A percentile compares a stretch with the other conserved stretches of the same genome.
Conservation (phyloP, 2,797 vertebrate genomes). For the Enteromius paludinosus region DNA sequence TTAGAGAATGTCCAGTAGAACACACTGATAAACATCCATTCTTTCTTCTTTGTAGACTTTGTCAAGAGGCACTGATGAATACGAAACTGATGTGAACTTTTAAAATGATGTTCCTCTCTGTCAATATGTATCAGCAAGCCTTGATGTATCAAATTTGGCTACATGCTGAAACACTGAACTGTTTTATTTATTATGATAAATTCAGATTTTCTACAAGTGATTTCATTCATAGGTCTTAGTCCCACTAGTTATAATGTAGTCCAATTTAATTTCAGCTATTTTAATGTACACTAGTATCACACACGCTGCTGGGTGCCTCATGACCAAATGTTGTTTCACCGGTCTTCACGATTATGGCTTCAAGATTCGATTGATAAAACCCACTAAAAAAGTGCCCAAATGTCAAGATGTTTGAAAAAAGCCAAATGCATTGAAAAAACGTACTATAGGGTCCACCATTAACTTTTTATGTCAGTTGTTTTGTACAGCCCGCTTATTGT, state of each 20-base stretch:
- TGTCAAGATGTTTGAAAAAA: neutral
- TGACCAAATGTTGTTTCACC: slow-evolving; percentile 26
- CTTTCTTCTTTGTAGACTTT: slow-evolving; percentile 32
- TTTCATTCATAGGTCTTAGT: slow-evolving; percentile 16
- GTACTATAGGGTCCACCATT: neutral
- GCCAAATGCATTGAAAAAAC: neutral
- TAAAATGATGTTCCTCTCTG: slow-evolving; percentile 36
- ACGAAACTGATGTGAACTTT: slow-evolving; percentile 27
- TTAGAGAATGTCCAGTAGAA: slow-evolving; percentile 43
- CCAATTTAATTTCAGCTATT: slow-evolving; percentile 16
- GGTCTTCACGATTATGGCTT: neutral
- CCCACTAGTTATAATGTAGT: slow-evolving; percentile 14
- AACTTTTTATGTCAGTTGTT: neutral
- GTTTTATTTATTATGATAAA: slow-evolving; percentile 44
- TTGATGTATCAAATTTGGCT: slow-evolving; percentile 32
- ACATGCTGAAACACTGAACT: slow-evolving; percentile 45
- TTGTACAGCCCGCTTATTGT: neutral
- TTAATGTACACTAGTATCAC: slow-evolving; percentile 16
- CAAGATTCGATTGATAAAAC: neutral
- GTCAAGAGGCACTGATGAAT: slow-evolving; percentile 42
- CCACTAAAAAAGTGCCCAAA: neutral
- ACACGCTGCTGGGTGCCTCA: slow-evolving; percentile 33
- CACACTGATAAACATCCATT: slow-evolving; percentile 36
- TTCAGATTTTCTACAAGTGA: slow-evolving; percentile 14
- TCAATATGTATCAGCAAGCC: slow-evolving; percentile 22